Conservation (phyloP, 2,888 invertebrate species). For the Dryomyza anilis region DNA sequence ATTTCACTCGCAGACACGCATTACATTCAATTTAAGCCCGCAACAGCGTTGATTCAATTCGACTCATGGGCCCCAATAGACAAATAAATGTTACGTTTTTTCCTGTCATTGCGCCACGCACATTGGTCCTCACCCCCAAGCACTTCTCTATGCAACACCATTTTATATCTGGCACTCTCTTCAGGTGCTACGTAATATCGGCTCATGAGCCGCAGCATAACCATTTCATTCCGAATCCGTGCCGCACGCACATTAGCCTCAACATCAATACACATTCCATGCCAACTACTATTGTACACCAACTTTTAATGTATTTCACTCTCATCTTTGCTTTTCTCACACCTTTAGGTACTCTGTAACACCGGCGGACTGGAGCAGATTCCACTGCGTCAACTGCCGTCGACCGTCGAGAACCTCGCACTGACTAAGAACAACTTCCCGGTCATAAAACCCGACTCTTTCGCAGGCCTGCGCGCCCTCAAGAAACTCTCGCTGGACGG, state of each 20-base stretch:
- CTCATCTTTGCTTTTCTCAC: conserved; percentile 7
- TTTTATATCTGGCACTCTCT: too few relatives aligned
- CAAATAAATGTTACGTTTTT: too few relatives aligned
- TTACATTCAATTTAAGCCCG: conserved; percentile 3
- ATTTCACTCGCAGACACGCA: neutral
- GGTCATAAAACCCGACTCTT: conserved; percentile 80
- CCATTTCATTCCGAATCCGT: too few relatives aligned
- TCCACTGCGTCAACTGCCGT: conserved; percentile 75
- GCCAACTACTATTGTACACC: neutral
- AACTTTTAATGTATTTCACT: neutral
- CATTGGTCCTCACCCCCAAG: too few relatives aligned
- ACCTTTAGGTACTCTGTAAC: conserved; percentile 81
- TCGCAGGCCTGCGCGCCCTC: conserved; percentile 78
- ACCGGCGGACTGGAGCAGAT: conserved; percentile 81
- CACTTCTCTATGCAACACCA: too few relatives aligned
- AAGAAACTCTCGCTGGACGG: conserved; percentile 84
- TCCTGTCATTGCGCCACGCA: too few relatives aligned
- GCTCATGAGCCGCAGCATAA: too few relatives aligned
- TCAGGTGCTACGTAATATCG: too few relatives aligned
- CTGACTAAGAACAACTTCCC: conserved; percentile 85
- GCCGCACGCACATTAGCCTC: too few relatives aligned
- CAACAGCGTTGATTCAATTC: too few relatives aligned
- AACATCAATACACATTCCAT: neutral
- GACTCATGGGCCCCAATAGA: too few relatives aligned
- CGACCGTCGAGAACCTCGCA: conserved; percentile 82